Percentiles rank a stretch among this genome's conserved stretches.
Conservation (phyloP, 2,888 invertebrate species). For the Koerneria pararmatus region DNA sequence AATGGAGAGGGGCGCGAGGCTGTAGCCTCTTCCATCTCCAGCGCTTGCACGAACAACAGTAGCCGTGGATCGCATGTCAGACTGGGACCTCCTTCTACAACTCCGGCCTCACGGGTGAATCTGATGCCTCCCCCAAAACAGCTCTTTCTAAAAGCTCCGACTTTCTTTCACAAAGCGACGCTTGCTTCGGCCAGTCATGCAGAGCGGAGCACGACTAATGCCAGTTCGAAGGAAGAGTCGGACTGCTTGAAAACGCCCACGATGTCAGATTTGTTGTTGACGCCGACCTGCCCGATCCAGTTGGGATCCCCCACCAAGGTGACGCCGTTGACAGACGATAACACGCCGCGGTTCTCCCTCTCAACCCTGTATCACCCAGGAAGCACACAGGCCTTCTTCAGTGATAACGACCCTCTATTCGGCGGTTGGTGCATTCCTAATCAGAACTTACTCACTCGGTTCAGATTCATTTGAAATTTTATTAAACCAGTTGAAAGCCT, state of each 20-base stretch:
- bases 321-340: conserved; percentile 17
- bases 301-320: conserved; percentile 12
- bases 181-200: no score
- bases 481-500: neutral
- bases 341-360: conserved; percentile 24
- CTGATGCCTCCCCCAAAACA: no score
- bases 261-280: conserved; percentile 39
- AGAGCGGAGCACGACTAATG: no score
- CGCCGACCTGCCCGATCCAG: conserved; percentile 13
- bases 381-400: conserved; percentile 42
- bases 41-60: no score
- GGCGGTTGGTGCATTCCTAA: conserved; percentile 3
- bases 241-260: conserved; percentile 48
- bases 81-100: no score
- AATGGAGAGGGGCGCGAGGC: no score
- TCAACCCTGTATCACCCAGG: conserved; percentile 25
- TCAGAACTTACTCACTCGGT: neutral
- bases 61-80: no score
- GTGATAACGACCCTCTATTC: conserved; percentile 37
- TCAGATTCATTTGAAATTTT: neutral
- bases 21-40: no score
- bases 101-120: no score
- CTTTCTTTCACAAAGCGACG: no score
- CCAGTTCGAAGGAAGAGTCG: no score
- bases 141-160: no score